These are phyloP conservation scores for Ciconia maguari DNA, from an alignment of 2,113 vertebrate species.

Conservation along the genomic window DNA sequence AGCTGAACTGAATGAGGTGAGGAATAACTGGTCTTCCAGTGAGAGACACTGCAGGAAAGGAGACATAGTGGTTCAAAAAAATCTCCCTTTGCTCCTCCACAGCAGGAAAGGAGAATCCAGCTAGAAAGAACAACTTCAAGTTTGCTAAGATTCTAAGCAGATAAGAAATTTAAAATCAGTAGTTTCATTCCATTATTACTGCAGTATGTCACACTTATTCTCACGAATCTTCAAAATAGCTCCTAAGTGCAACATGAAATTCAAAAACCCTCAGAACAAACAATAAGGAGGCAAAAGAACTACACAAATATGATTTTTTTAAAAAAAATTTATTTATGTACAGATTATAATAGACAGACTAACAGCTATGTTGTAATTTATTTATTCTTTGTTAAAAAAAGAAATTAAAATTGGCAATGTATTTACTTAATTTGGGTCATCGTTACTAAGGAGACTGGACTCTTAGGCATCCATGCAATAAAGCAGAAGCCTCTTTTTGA, in stretches of 20 bases:
- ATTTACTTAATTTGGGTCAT: neutral
- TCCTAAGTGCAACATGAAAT: neutral
- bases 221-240: neutral
- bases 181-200: neutral
- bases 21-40: neutral
- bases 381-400: neutral
- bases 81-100: neutral
- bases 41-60: neutral
- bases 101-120: neutral
- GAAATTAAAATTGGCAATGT: neutral
- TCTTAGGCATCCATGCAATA: neutral
- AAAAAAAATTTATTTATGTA: neutral
- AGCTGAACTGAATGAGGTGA: neutral
- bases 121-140: neutral
- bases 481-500: neutral
- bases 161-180: neutral
- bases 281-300: neutral
- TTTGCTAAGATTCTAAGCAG: neutral
- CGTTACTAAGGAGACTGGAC: neutral
- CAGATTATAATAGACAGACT: neutral
- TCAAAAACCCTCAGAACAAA: neutral
- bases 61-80: neutral
- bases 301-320: neutral
- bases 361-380: neutral
- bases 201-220: neutral